These are phyloP conservation scores for Microplitis demolitor DNA, from an alignment of 1,140 invertebrate species.

Conservation along the genomic window DNA sequence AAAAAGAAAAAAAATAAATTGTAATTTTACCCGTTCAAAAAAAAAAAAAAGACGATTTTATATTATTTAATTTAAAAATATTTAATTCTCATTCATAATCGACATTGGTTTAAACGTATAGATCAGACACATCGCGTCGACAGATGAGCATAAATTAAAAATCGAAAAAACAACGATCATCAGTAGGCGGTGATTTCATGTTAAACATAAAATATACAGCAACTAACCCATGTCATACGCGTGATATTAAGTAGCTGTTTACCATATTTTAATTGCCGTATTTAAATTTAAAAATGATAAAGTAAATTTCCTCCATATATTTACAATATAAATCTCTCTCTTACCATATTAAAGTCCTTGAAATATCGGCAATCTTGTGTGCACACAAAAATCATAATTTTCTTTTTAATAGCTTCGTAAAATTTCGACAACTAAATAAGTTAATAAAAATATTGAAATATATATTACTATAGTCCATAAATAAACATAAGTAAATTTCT, in stretches of 20 bases:
- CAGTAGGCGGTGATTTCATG: slow-evolving; percentile 35
- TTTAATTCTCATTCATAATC: too few relatives aligned
- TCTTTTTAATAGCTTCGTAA: too few relatives aligned
- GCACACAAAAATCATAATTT: too few relatives aligned
- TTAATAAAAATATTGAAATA: too few relatives aligned
- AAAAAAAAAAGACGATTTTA: too few relatives aligned
- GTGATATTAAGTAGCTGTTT: slow-evolving; percentile 45
- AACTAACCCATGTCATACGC: slow-evolving; percentile 31
- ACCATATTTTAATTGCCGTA: slow-evolving; percentile 47
- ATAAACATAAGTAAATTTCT: background rate
- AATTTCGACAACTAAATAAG: too few relatives aligned
- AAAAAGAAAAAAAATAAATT: too few relatives aligned
- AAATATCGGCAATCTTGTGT: too few relatives aligned
- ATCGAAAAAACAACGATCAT: slow-evolving; percentile 40
- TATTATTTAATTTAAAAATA: too few relatives aligned
- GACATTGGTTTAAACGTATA: too few relatives aligned
- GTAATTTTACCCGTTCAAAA: too few relatives aligned
- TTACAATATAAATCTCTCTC: background rate
- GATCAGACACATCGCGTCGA: background rate
- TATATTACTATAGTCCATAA: too few relatives aligned
- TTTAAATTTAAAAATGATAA: slow-evolving; percentile 37
- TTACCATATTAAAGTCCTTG: background rate
- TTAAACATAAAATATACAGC: slow-evolving; percentile 46
- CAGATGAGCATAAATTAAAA: slow-evolving; percentile 42
- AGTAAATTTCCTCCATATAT: background rate